These are phyloP conservation scores for Sturnira hondurensis DNA, from an alignment of 2,113 vertebrate genomes.

Conservation along the genomic window DNA sequence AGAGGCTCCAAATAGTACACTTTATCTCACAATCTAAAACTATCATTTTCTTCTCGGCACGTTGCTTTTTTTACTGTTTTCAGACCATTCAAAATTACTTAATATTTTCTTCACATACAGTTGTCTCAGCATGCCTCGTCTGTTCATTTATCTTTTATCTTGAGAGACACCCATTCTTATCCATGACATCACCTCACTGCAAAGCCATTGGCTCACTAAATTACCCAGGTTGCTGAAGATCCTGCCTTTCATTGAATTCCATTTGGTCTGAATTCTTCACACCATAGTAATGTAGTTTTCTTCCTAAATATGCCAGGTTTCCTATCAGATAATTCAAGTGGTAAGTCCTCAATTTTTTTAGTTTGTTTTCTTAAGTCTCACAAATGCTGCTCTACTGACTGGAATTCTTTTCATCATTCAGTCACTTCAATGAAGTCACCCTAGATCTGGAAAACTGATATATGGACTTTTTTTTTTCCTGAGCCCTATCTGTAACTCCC, in stretches of 20 bases:
- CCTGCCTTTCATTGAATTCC: background rate
- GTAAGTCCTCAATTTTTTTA: background rate
- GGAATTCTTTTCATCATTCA: slow-evolving; percentile 14
- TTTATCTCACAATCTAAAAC: background rate
- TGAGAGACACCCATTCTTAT: slow-evolving; percentile 36
- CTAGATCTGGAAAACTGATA: background rate
- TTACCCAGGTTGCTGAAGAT: background rate
- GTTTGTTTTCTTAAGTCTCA: background rate
- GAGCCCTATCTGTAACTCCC: background rate
- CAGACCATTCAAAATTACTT: background rate
- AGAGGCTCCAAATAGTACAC: background rate
- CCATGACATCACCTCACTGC: slow-evolving; percentile 37
- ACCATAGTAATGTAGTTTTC: background rate
- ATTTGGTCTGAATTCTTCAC: slow-evolving; percentile 10
- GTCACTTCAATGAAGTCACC: background rate
- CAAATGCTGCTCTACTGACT: background rate
- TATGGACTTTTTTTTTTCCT: background rate
- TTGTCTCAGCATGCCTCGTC: background rate
- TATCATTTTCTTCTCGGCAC: background rate
- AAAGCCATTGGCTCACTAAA: slow-evolving; percentile 10
- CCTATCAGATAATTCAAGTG: background rate
- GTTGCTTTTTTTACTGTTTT: background rate
- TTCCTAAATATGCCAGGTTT: background rate
- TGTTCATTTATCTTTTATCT: slow-evolving; percentile 3
- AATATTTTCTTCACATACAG: background rate